phyloP scores from a whole-genome alignment of 1,140 invertebrate species.

The Euwallacea similis region DNA sequence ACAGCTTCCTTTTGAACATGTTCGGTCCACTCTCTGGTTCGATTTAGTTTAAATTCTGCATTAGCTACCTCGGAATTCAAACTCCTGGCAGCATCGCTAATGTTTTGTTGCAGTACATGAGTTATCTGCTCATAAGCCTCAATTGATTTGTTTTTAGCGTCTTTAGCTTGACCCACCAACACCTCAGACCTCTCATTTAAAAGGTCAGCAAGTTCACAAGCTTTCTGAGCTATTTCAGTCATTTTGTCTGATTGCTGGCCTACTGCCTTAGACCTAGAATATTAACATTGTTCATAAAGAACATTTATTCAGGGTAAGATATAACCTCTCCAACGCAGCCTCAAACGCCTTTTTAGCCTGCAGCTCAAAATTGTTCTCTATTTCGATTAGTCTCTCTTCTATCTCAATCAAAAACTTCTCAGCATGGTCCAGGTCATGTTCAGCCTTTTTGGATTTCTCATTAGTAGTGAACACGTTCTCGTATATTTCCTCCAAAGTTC shows the following conservation, averaged over 20 bases:
- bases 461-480: conserved; percentile 59
- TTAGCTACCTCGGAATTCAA: conserved; percentile 61
- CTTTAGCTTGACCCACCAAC: conserved; percentile 74
- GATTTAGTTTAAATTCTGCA: conserved; percentile 67
- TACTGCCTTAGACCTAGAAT: conserved; percentile 73
- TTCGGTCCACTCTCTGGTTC: conserved; percentile 68
- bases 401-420: conserved; percentile 41
- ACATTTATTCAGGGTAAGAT: conserved; percentile 54
- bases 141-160: conserved; percentile 80
- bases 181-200: conserved; percentile 76
- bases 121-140: conserved; percentile 80
- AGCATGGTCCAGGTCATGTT: conserved; percentile 43
- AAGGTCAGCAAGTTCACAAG: conserved; percentile 75
- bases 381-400: conserved; percentile 39
- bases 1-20: conserved; percentile 57
- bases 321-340: conserved; percentile 35
- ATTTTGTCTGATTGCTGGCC: conserved; percentile 90
- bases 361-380: neutral
- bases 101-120: conserved; percentile 44
- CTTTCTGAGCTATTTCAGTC: conserved; percentile 86
- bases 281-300: neutral
- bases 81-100: conserved; percentile 66
- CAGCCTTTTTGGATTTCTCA: conserved; percentile 51
- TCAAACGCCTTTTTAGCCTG: conserved; percentile 5
- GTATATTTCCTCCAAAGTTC: conserved; percentile 48